Evolutionary conservation across 2,797 vertebrate genomes (phyloP).

Genomic region (Syndactyla subalaris): DNA sequence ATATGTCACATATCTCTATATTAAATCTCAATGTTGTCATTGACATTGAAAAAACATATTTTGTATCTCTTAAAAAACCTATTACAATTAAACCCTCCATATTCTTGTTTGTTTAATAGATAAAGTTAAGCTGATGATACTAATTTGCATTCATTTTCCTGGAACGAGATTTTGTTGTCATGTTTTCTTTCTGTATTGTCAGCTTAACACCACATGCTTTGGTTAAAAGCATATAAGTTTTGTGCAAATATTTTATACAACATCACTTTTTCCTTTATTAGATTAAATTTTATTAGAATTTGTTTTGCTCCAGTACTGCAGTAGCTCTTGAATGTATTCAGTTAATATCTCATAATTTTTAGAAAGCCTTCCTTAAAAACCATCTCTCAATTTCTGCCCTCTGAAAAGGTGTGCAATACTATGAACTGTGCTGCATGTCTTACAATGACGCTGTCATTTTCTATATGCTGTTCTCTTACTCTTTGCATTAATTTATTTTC

Average conservation of each 20-base stretch:
- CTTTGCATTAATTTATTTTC: not conserved
- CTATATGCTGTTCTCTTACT: not conserved
- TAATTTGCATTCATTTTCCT: not conserved
- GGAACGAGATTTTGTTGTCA: not conserved
- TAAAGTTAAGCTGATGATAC: not conserved
- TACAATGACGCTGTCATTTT: not conserved
- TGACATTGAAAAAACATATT: not conserved
- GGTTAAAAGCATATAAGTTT: not conserved
- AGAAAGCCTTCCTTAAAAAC: not conserved
- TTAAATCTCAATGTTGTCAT: fast-evolving
- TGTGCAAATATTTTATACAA: not conserved
- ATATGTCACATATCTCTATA: not conserved
- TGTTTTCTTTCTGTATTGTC: not conserved
- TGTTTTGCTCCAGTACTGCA: not conserved
- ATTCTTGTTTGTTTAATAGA: not conserved
- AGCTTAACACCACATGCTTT: not conserved
- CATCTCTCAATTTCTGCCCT: not conserved
- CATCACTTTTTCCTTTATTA: not conserved
- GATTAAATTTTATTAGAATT: not conserved
- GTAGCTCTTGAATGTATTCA: not conserved
- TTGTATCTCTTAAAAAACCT: not conserved
- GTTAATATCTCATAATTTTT: not conserved
- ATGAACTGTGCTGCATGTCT: not conserved
- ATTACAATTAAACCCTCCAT: not conserved
- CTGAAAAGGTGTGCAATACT: not conserved